phyloP scores from a whole-genome alignment of 2,113 vertebrate genomes.

The Phylloscopus trochiloides region DNA sequence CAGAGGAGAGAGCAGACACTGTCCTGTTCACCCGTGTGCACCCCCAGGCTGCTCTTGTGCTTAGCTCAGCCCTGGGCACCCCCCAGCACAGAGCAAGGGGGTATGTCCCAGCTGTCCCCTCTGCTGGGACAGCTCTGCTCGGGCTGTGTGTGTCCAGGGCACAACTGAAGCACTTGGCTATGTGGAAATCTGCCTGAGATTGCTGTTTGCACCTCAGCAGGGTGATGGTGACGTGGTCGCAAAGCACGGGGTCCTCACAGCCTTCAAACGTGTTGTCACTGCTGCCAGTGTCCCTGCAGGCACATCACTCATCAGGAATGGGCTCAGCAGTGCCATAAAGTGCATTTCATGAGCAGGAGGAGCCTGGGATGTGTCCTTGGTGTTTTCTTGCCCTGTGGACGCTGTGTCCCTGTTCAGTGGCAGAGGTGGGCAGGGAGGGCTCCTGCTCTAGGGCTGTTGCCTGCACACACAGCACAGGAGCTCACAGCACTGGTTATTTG shows the following conservation, averaged over 20 bases:
- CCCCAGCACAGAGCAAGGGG: not conserved
- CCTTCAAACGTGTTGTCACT: not conserved
- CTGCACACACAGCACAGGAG: not conserved
- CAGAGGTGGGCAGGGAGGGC: not conserved
- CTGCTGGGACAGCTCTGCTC: not conserved
- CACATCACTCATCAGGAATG: not conserved
- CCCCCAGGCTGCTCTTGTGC: not conserved
- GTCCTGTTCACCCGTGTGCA: not conserved
- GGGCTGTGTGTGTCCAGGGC: not conserved
- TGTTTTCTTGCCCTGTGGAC: not conserved
- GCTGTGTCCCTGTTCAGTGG: fast-evolving
- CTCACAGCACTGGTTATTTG: not conserved
- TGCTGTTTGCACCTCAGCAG: not conserved
- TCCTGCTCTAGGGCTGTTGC: not conserved
- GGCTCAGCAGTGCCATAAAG: not conserved
- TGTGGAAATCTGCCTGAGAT: not conserved
- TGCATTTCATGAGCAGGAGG: not conserved
- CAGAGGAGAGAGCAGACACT: not conserved
- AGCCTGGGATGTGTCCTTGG: not conserved
- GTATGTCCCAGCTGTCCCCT: not conserved
- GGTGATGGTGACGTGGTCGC: fast-evolving
- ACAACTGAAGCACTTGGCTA: not conserved
- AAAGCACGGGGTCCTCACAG: not conserved
- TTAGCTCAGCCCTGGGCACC: not conserved
- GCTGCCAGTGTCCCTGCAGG: not conserved